phyloP scores from a whole-genome alignment of 2,797 vertebrate genomes.

The Pterois miles region DNA sequence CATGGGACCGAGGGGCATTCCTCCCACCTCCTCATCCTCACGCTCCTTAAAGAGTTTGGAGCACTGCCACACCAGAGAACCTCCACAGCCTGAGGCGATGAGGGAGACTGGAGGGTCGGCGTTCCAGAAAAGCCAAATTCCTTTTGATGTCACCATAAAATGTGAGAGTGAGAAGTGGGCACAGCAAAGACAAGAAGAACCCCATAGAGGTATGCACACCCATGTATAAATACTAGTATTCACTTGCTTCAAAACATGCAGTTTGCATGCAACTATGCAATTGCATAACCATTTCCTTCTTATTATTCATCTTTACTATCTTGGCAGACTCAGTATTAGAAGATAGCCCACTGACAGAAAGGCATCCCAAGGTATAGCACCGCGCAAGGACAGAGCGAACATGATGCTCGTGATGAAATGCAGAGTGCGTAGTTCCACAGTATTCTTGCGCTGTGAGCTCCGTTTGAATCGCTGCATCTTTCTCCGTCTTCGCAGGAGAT shows the following conservation, averaged over 20 bases:
- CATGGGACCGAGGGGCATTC: slow-evolving; percentile 49
- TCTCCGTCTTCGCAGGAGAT: slow-evolving; percentile 79
- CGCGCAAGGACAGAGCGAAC: slow-evolving; percentile 38
- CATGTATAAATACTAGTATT: slow-evolving; percentile 5
- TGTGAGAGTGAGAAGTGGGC: slow-evolving; percentile 72
- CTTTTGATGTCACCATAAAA: slow-evolving; percentile 54
- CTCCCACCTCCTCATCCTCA: slow-evolving; percentile 59
- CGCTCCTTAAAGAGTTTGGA: slow-evolving; percentile 55
- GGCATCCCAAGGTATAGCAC: slow-evolving; percentile 74
- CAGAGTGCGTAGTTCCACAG: slow-evolving; percentile 17
- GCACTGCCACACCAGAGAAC: slow-evolving; percentile 40
- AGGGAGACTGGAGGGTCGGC: slow-evolving; percentile 40
- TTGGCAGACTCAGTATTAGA: slow-evolving; percentile 72
- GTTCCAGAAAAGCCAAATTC: slow-evolving; percentile 48
- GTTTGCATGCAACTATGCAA: slow-evolving; percentile 29
- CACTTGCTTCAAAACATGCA: slow-evolving; percentile 32
- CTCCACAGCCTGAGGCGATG: slow-evolving; percentile 44
- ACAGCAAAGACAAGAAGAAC: slow-evolving; percentile 53
- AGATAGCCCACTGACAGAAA: slow-evolving; percentile 68
- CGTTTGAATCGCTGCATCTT: slow-evolving; percentile 24
- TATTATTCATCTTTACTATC: slow-evolving; percentile 55
- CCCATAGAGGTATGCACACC: slow-evolving; percentile 62
- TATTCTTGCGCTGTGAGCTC: not conserved
- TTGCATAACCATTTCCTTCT: slow-evolving; percentile 51
- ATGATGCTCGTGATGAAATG: slow-evolving; percentile 34